phyloP scores from a whole-genome alignment of 2,888 invertebrate genomes.

The Erebia ligea region DNA sequence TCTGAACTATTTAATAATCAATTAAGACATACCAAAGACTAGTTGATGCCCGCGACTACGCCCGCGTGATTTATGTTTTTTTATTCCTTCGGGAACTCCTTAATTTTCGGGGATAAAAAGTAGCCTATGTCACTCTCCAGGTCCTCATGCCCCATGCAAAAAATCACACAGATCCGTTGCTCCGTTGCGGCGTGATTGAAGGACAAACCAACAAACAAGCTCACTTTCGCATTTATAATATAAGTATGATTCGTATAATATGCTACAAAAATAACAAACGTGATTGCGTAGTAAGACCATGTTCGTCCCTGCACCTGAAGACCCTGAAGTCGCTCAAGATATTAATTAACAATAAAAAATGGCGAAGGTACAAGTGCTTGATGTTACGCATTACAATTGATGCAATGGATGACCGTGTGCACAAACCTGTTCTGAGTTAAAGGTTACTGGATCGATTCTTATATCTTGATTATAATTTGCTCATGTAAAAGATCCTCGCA shows the following conservation, averaged over 20 bases:
- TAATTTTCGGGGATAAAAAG: too few species aligned
- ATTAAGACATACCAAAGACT: too few species aligned
- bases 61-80: too few species aligned
- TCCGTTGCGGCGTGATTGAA: too few species aligned
- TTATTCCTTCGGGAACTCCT: too few species aligned
- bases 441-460: conserved; percentile 23
- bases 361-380: conserved; percentile 13
- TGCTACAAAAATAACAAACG: neutral
- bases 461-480: neutral
- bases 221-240: too few species aligned
- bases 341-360: conserved; percentile 26
- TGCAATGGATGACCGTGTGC: conserved; percentile 16
- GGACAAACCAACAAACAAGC: too few species aligned
- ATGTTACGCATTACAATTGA: conserved; percentile 23
- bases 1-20: neutral
- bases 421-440: conserved; percentile 19
- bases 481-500: neutral
- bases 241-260: too few species aligned
- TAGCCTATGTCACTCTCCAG: too few species aligned
- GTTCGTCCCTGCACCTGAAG: conserved; percentile 14
- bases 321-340: conserved; percentile 16
- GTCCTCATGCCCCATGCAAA: too few species aligned
- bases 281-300: conserved; percentile 17
- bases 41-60: too few species aligned
- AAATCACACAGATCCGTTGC: too few species aligned